Percentiles rank a stretch among this genome's conserved stretches.
phyloP scores from a whole-genome alignment of 2,113 vertebrate genomes.

The Rhinichthys klamathensis region DNA sequence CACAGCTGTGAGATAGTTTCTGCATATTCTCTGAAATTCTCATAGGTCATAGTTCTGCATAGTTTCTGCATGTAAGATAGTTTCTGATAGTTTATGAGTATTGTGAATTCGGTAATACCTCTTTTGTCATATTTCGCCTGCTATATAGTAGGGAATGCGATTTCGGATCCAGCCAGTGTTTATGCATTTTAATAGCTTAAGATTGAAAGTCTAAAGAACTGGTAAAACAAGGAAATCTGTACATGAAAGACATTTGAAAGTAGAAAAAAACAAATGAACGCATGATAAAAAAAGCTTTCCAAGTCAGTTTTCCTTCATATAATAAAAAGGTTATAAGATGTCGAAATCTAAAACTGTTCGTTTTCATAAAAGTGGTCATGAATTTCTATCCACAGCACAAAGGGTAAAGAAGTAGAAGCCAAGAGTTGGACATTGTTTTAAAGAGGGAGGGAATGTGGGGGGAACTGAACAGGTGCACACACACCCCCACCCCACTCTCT shows the following conservation, averaged over 20 bases:
- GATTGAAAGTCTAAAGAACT: neutral
- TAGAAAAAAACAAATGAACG: too few relatives aligned
- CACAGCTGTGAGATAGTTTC: neutral
- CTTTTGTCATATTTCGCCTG: too few relatives aligned
- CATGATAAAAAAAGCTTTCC: neutral
- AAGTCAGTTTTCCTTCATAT: neutral
- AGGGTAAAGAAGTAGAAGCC: neutral
- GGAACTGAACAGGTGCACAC: constrained; percentile 64
- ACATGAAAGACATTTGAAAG: neutral
- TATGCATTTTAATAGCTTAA: neutral
- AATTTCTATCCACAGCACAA: neutral
- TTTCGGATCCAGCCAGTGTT: too few relatives aligned
- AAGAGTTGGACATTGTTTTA: neutral
- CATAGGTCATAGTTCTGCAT: too few relatives aligned
- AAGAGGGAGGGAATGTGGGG: constrained; percentile 53
- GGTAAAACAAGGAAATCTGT: neutral
- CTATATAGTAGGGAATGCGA: too few relatives aligned
- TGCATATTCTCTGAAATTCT: too few relatives aligned
- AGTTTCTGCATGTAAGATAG: too few relatives aligned
- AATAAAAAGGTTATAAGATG: neutral
- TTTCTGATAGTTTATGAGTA: too few relatives aligned
- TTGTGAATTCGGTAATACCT: too few relatives aligned
- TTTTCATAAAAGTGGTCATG: neutral
- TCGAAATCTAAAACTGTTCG: neutral
- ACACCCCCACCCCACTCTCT: constrained; percentile 52